Base-by-base conservation (phyloP, 2,113 vertebrate genomes). In the Glaucomys volans region DNA sequence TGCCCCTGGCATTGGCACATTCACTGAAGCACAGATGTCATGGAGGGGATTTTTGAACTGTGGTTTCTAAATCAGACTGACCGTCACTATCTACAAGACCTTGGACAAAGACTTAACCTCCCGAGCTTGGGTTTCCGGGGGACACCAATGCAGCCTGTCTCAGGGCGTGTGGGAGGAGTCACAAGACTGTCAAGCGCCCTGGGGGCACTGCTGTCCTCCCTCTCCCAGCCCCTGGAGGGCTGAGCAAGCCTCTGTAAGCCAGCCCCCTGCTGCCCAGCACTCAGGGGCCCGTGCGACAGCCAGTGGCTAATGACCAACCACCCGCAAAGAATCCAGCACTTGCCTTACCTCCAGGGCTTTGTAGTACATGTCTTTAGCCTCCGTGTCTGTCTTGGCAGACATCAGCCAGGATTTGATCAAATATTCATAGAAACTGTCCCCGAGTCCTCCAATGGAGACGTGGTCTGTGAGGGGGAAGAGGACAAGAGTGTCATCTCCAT, bases 341-440 rank as follows among this genome's bases (percentile, higher is more conserved):
- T 30, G 28, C 80, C 98, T 94, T 99, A 99, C 99, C 99, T 99
- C 99, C 66, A 99, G 96, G 3, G 99, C 99, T 35, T 98, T 98
- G 24, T 99, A 99, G 96, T 99, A 99, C 99, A 99, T 99, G 91
- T 66, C 99, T 98, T 99, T 99, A 71, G 99, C 99, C 64, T 99
- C 99, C 1, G 97, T 97, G 76, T 99, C 99, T 1, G 98, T 99
- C 98, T 99, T 99, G 99, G 99, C 99, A 18, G 99, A 99, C 99
- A 99, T 99, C 98, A 99, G 99, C 98, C 99, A 99, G 22, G 99
- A 99, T 97, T 99, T 99, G 98, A 99, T 99, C 98, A 99, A 98
- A 98, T 99, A 99, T 98, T 99, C 99, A 98, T 99, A 99, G 98
- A 99, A 99, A 98, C 99, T 99, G 97, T 99, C 99, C 87, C 99